These are phyloP conservation scores for Pangasius krempfi DNA, from an alignment of 2,797 vertebrate species.

Conservation along the genomic window DNA sequence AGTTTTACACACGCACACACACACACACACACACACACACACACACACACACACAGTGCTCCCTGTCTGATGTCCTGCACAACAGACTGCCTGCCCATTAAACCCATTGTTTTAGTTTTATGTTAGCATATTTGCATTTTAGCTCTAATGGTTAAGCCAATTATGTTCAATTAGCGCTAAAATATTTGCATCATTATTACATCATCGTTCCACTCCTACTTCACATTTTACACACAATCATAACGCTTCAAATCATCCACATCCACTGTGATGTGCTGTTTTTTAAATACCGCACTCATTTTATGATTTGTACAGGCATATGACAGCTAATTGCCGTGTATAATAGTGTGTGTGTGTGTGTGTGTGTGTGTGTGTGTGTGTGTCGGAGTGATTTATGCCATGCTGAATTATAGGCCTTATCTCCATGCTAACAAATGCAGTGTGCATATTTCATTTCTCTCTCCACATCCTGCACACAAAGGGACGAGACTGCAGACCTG, in stretches of 20 bases:
- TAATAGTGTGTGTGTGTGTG: conserved; percentile 42
- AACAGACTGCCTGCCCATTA: neutral
- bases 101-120: conserved; percentile 10
- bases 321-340: conserved; percentile 60
- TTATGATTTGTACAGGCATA: conserved; percentile 47
- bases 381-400: conserved; percentile 57
- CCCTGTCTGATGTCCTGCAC: neutral
- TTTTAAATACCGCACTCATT: conserved; percentile 23
- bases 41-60: neutral
- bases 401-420: conserved; percentile 51
- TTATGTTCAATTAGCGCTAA: neutral
- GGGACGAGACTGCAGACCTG: neutral
- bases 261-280: neutral
- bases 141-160: conserved; percentile 16
- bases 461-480: conserved; percentile 1
- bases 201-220: neutral
- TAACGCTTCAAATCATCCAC: neutral
- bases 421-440: conserved; percentile 59
- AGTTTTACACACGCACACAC: conserved; percentile 66
- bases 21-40: conserved; percentile 21
- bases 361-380: conserved; percentile 10
- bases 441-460: conserved; percentile 43
- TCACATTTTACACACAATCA: neutral
- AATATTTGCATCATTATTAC: neutral
- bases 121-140: neutral